These are phyloP conservation scores for Melinaea menophilus DNA, from an alignment of 2,888 invertebrate genomes.

Conservation along the genomic window DNA sequence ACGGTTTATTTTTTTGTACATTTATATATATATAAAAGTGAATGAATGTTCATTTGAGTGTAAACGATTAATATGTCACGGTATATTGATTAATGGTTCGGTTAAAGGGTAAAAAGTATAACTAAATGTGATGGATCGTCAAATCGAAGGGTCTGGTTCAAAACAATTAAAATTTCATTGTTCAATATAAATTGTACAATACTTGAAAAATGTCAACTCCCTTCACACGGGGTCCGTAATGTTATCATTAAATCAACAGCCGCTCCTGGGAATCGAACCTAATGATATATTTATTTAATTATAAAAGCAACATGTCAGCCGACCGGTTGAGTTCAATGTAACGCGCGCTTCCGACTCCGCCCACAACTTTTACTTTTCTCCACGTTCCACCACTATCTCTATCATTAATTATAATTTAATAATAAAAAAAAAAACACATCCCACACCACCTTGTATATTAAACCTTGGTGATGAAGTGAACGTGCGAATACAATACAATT, in stretches of 20 bases:
- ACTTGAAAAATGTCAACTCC: slow-evolving; percentile 47
- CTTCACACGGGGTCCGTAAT: slow-evolving; percentile 47
- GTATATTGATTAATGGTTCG: slow-evolving; percentile 49
- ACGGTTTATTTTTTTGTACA: too few relatives aligned
- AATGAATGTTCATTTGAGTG: not conserved
- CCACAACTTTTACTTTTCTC: slow-evolving; percentile 73
- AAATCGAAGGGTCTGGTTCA: slow-evolving; percentile 50
- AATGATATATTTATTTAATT: slow-evolving; percentile 38
- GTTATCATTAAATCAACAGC: slow-evolving; percentile 62
- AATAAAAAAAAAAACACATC: not conserved
- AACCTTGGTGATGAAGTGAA: not conserved
- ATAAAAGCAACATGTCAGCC: slow-evolving; percentile 25
- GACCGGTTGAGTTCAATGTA: slow-evolving; percentile 33
- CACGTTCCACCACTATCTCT: slow-evolving; percentile 39
- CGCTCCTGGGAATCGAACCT: slow-evolving; percentile 38
- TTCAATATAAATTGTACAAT: slow-evolving; percentile 47
- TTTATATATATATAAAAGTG: too few relatives aligned
- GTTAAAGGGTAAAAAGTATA: slow-evolving; percentile 49
- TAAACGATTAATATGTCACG: slow-evolving; percentile 14
- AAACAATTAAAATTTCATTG: slow-evolving; percentile 67
- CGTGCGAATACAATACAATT: not conserved
- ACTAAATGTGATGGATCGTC: slow-evolving; percentile 69
- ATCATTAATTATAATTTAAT: slow-evolving; percentile 14
- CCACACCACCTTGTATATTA: not conserved
- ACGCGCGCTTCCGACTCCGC: slow-evolving; percentile 48